Conservation (phyloP, 2,797 vertebrate genomes). For the Coregonus ussuriensis region DNA sequence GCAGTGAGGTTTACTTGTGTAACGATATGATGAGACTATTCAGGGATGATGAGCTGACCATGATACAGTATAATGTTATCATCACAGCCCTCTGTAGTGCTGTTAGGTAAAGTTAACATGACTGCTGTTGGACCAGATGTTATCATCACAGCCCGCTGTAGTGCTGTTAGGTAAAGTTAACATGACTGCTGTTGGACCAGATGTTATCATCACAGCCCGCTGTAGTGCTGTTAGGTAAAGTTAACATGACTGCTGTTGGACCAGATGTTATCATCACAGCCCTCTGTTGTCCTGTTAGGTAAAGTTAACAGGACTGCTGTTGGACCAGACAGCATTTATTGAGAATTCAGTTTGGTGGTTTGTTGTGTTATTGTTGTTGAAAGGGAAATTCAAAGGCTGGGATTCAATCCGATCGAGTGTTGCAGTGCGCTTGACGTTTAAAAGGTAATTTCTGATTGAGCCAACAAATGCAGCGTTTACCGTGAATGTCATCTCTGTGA, state of each 20-base stretch:
- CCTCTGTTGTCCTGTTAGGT: not conserved
- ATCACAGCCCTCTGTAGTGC: not conserved
- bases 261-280: not conserved
- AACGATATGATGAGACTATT: not conserved
- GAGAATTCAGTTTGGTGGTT: not conserved
- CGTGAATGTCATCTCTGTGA: not conserved
- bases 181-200: too few species aligned
- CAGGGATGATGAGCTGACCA: not conserved
- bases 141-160: not conserved
- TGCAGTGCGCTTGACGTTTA: not conserved
- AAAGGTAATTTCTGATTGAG: not conserved
- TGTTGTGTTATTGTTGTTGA: not conserved
- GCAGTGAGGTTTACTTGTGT: not conserved
- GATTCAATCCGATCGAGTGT: not conserved
- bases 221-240: not conserved
- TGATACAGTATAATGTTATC: not conserved
- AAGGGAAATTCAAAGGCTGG: not conserved
- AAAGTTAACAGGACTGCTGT: too few species aligned
- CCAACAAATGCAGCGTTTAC: not conserved
- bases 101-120: not conserved
- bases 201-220: not conserved
- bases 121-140: not conserved
- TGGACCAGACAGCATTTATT: not conserved
- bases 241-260: too few species aligned
- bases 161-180: not conserved